Conservation (phyloP, 2,797 vertebrate genomes). For the Bufotes viridis region DNA sequence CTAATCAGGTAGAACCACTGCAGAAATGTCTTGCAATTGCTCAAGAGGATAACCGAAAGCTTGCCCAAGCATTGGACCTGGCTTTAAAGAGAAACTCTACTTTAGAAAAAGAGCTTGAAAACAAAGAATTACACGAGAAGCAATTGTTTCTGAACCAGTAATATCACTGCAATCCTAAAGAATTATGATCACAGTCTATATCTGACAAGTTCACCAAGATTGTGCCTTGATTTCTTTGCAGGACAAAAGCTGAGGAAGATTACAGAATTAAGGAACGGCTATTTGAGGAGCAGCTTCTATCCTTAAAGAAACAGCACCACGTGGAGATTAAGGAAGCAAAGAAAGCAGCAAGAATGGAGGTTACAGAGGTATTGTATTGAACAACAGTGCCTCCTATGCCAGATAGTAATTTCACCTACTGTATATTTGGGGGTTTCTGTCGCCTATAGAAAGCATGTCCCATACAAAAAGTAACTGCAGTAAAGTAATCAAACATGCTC, state of each 20-base stretch:
- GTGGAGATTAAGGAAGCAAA: slow-evolving; percentile 67
- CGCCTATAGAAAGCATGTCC: not conserved
- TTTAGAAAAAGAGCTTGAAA: slow-evolving; percentile 68
- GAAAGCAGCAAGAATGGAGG: slow-evolving; percentile 68
- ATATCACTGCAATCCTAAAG: slow-evolving; percentile 65
- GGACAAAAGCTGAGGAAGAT: slow-evolving; percentile 71
- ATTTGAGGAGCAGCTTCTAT: slow-evolving; percentile 66
- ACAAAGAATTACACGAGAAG: slow-evolving; percentile 67
- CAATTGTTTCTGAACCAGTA: slow-evolving; percentile 56
- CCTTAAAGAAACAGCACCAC: slow-evolving; percentile 72
- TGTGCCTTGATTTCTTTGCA: slow-evolving; percentile 61
- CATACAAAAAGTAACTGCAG: no score
- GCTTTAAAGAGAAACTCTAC: slow-evolving; percentile 68
- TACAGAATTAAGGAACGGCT: slow-evolving; percentile 67
- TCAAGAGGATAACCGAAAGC: slow-evolving; percentile 72
- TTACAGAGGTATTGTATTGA: slow-evolving; percentile 64
- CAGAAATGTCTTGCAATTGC: slow-evolving; percentile 68
- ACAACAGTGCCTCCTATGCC: not conserved
- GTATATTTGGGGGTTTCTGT: not conserved
- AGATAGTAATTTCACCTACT: no score
- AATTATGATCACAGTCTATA: slow-evolving; percentile 43
- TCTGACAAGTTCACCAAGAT: not conserved
- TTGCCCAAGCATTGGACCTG: slow-evolving; percentile 71
- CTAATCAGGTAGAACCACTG: slow-evolving; percentile 70
- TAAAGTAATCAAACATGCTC: not conserved